Percentiles rank a stretch among this genome's conserved stretches.
phyloP scores from a whole-genome alignment of 2,113 vertebrate genomes.

The Aviceda subcristata region DNA sequence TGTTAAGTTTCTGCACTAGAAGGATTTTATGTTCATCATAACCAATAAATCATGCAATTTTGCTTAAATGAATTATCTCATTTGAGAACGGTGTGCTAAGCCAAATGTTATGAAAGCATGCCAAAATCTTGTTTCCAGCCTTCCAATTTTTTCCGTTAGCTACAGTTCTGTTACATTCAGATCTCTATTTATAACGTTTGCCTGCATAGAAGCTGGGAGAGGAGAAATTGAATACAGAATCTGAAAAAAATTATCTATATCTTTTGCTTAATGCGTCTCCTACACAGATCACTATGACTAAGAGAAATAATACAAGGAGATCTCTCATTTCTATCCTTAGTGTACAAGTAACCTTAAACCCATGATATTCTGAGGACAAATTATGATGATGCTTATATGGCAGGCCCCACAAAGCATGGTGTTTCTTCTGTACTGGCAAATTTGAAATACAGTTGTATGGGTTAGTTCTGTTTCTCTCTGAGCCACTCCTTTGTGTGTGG shows the following conservation, averaged over 20 bases:
- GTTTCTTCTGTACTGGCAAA: not conserved
- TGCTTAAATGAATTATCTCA: not conserved
- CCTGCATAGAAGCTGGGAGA: not conserved
- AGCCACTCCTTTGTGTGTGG: no score
- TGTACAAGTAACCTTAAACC: not conserved
- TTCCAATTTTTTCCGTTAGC: not conserved
- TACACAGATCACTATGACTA: not conserved
- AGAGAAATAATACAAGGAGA: not conserved
- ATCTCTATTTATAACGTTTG: not conserved
- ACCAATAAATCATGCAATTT: not conserved
- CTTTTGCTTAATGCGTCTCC: not conserved
- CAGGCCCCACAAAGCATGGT: not conserved
- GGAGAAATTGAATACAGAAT: not conserved
- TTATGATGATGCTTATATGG: not conserved
- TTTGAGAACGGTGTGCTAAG: not conserved
- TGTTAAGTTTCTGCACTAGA: not conserved
- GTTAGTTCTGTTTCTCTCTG: not conserved
- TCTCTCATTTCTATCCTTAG: not conserved
- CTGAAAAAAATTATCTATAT: not conserved
- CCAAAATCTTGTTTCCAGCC: not conserved
- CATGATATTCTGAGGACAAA: not conserved
- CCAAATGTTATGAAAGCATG: not conserved
- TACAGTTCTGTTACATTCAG: not conserved
- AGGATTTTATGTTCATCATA: not conserved
- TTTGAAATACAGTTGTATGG: not conserved